These are phyloP conservation scores for Hermaeophaga mercurialis DNA, from an alignment of 2,888 invertebrate species.

Conservation along the genomic window DNA sequence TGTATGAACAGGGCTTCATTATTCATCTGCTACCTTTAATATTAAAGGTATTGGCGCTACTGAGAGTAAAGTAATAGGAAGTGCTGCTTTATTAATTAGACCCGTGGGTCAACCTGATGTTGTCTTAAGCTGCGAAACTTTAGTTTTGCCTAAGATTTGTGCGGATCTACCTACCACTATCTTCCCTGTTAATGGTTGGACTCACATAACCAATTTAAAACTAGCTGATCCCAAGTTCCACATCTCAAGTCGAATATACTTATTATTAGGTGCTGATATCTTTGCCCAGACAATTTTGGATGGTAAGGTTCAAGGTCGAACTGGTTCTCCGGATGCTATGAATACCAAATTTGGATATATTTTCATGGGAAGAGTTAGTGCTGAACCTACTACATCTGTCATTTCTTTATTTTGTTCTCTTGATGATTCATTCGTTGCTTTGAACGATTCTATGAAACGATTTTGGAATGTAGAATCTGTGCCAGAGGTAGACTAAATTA, in stretches of 20 bases:
- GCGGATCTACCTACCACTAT: not conserved
- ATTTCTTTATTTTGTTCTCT: not conserved
- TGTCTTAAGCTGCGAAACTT: not conserved
- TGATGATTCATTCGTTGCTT: not conserved
- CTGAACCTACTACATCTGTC: not conserved
- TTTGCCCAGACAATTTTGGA: not conserved
- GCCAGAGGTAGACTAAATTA: slow-evolving; percentile 6
- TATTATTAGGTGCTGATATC: slow-evolving; percentile 14
- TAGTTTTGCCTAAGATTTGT: slow-evolving; percentile 14
- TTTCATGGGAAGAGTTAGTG: not conserved
- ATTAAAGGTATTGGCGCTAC: not conserved
- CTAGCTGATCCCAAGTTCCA: slow-evolving; percentile 19
- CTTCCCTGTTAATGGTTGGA: not conserved
- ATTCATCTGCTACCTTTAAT: not conserved
- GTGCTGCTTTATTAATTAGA: not conserved
- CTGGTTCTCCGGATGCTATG: slow-evolving; percentile 1
- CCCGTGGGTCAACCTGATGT: not conserved
- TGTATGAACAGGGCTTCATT: no score
- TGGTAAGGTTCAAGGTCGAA: not conserved
- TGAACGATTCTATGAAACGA: slow-evolving; percentile 12
- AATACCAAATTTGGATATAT: slow-evolving; percentile 14
- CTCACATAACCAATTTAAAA: slow-evolving; percentile 4
- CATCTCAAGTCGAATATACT: not conserved
- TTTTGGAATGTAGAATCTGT: slow-evolving; percentile 25
- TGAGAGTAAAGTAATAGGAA: not conserved